These are phyloP conservation scores for Oryzias woworae DNA, from an alignment of 2,113 vertebrate species.

Conservation along the genomic window DNA sequence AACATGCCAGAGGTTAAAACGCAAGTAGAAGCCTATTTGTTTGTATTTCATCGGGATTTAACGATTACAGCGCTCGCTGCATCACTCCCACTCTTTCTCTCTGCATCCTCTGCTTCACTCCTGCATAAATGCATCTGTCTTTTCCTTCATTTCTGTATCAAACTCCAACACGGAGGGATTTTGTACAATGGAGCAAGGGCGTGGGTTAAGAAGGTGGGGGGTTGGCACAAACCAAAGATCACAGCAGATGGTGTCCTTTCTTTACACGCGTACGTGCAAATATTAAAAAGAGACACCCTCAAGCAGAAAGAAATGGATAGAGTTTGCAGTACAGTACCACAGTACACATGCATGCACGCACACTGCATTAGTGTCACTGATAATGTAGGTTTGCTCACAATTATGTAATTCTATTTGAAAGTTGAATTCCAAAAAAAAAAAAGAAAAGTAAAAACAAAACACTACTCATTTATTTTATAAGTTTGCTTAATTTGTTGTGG, in stretches of 20 bases:
- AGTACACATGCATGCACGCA: not conserved
- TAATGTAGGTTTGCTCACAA: too few relatives aligned
- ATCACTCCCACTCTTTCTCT: conserved; percentile 39
- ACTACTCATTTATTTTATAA: too few relatives aligned
- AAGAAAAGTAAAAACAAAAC: too few relatives aligned
- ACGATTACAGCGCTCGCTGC: conserved; percentile 29
- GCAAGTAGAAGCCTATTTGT: conserved; percentile 9
- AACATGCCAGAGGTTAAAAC: conserved; percentile 25
- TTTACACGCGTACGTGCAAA: conserved; percentile 47
- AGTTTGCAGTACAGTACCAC: not conserved
- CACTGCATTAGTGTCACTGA: too few relatives aligned
- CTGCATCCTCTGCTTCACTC: conserved; percentile 8
- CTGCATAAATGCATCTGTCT: conserved; percentile 1
- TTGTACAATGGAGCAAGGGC: conserved; percentile 40
- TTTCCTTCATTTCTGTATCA: conserved; percentile 8
- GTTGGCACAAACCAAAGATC: conserved; percentile 58
- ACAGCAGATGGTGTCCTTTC: conserved; percentile 71
- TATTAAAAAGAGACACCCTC: conserved; percentile 7
- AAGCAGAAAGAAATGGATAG: not conserved
- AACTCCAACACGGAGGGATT: conserved; percentile 23
- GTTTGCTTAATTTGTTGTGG: too few relatives aligned
- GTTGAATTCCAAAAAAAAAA: too few relatives aligned
- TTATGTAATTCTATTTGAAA: too few relatives aligned
- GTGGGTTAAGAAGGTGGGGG: conserved; percentile 47
- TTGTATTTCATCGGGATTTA: conserved; percentile 35